Evolutionary conservation across 2,113 vertebrate species (phyloP), one percentile per base, ranked within the genome.

Genomic region (Chunga burmeisteri): DNA sequence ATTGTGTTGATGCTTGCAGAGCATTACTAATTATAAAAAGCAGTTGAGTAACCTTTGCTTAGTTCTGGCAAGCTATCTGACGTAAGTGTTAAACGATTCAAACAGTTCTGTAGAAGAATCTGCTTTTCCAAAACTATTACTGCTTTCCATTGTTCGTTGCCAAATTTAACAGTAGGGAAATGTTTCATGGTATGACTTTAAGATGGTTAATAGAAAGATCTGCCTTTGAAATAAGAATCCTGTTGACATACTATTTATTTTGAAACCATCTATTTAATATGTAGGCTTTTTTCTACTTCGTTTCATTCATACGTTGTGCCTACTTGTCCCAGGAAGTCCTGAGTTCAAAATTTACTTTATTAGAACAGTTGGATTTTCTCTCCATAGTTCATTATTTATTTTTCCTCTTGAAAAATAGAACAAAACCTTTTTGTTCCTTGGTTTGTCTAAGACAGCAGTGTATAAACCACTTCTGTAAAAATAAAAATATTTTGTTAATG

Each of bases 11-110:
- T 94, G 78, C 81, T 93, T 94, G 26, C 58, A 38, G 42, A 59
- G n/a, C 71, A 68, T 96, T 96, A 56, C 92, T 97, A 94, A 97
- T 96, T 96, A 94, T 79, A 78, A 96, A 79, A 85, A 96, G 82
- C 47, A 32, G 53, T 75, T 59, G 68, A 94, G 36, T 89, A 87
- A 75, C 66, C 74, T 91, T 89, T 81, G 68, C 73, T 26, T 70
- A 68, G 52, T 46, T 90, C 73, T 95, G 74, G 49, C 61, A 59
- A 63, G 68, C 30, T 73, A 16, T 82, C 56, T 67, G 50, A 63
- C 72, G 66, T 77, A 44, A 70, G 52, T 38, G 40, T 82, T 91
- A 61, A 81, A 46, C 65, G 47, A 73, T 68, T 88, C 30, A 44
- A 75, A 77, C 6, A 36, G 50, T 82, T 93, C 29, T 47, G 21